phyloP scores from a whole-genome alignment of 2,888 invertebrate genomes.

The Dolichomitus sp. region DNA sequence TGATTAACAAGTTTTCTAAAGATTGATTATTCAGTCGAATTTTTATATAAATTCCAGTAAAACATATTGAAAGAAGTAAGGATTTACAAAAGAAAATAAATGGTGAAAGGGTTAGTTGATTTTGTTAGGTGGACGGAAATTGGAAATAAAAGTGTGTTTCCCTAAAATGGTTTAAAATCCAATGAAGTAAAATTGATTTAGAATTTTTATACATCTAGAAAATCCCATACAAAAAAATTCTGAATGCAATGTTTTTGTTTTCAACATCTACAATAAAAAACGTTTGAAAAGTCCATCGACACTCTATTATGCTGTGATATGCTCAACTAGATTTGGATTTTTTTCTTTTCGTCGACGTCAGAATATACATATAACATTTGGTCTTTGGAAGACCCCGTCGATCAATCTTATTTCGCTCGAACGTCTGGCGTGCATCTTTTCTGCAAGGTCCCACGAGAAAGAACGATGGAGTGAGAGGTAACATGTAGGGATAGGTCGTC shows the following conservation, averaged over 20 bases:
- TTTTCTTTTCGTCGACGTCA: background rate
- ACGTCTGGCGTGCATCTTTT: slow-evolving; percentile 30
- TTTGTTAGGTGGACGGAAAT: too few species aligned
- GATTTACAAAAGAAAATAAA: too few species aligned
- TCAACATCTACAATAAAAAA: background rate
- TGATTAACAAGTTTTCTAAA: too few species aligned
- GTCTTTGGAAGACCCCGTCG: slow-evolving; percentile 9
- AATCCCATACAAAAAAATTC: background rate
- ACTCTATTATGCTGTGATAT: background rate
- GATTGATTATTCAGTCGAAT: too few species aligned
- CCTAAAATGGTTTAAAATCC: too few species aligned
- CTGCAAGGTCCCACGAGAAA: slow-evolving; percentile 35
- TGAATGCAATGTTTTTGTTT: background rate
- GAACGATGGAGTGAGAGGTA: slow-evolving; percentile 22
- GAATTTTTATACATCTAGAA: background rate
- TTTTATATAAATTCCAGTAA: too few species aligned
- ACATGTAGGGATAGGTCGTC: slow-evolving; percentile 16
- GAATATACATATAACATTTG: slow-evolving; percentile 22
- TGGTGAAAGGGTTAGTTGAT: too few species aligned
- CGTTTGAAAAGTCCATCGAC: background rate
- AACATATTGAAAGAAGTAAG: too few species aligned
- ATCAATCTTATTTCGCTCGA: slow-evolving; percentile 43
- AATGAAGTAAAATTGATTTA: too few species aligned
- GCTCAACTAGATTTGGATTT: background rate
- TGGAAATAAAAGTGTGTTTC: too few species aligned